These are phyloP conservation scores for Linyphia triangularis DNA, from an alignment of 2,888 invertebrate species.

Conservation along the genomic window DNA sequence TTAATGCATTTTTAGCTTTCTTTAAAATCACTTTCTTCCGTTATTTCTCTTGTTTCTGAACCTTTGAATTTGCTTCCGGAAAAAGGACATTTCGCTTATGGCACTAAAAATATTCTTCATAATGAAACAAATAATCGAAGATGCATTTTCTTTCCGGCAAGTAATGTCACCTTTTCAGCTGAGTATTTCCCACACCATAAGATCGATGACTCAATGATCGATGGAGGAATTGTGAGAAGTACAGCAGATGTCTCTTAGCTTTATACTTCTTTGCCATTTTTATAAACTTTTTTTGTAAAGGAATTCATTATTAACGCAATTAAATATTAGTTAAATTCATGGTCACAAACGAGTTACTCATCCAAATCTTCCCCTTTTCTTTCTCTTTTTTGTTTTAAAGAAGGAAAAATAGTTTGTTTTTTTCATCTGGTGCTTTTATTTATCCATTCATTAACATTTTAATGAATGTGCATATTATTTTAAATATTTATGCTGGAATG, in stretches of 20 bases:
- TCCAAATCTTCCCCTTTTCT: no score
- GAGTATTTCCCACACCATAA: constrained; percentile 15
- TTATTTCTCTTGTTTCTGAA: no score
- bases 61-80: no score
- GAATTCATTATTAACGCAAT: constrained; percentile 13
- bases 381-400: constrained; percentile 84
- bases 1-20: no score
- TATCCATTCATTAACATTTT: neutral
- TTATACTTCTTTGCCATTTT: neutral
- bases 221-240: neutral
- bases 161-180: neutral
- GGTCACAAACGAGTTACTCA: neutral
- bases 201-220: constrained; percentile 4
- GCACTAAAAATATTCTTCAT: neutral
- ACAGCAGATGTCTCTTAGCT: constrained; percentile 12
- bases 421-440: neutral
- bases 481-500: no score
- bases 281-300: neutral
- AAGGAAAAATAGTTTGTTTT: no score
- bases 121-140: neutral
- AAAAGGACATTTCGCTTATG: neutral
- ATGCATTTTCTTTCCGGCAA: neutral
- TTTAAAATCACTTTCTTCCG: no score
- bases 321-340: neutral
- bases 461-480: neutral